These are phyloP conservation scores for Drosophila pullipes DNA, from an alignment of 2,888 invertebrate genomes.

Conservation along the genomic window DNA sequence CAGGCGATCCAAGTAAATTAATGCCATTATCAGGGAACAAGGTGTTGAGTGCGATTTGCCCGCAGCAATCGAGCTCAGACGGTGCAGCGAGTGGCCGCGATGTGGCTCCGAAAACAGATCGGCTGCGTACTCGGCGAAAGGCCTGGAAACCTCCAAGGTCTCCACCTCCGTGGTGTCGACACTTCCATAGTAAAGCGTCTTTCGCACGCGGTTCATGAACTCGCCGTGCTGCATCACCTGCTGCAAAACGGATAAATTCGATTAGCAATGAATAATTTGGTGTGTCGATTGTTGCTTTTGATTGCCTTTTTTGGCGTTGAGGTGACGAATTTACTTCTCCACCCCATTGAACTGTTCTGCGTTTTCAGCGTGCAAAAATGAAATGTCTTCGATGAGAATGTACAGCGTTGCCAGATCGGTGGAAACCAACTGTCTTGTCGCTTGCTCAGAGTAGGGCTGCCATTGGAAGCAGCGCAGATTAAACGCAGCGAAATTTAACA, in stretches of 20 bases:
- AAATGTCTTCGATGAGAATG: constrained; percentile 15
- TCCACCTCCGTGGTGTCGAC: constrained; percentile 87
- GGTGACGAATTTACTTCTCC: constrained; percentile 79
- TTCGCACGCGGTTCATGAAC: constrained; percentile 93
- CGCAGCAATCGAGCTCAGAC: constrained; percentile 91
- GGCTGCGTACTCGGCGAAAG: constrained; percentile 91
- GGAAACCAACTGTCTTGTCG: constrained; percentile 29
- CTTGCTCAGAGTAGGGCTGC: constrained; percentile 14
- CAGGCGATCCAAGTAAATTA: constrained; percentile 96
- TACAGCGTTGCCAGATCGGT: constrained; percentile 40
- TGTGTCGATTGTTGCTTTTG: background rate
- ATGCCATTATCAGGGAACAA: constrained; percentile 95
- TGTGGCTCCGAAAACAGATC: constrained; percentile 93
- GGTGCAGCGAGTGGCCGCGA: constrained; percentile 91
- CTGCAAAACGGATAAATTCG: constrained; percentile 46
- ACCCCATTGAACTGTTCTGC: constrained; percentile 63
- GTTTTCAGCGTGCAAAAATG: constrained; percentile 37
- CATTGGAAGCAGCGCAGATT: background rate
- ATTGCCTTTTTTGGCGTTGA: constrained; percentile 70
- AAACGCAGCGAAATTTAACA: background rate
- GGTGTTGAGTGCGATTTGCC: constrained; percentile 92
- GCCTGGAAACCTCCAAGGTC: constrained; percentile 88
- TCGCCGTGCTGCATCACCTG: constrained; percentile 88
- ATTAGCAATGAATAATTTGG: background rate
- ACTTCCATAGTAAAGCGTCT: constrained; percentile 94